These are phyloP conservation scores for Nemoura dubitans DNA, from an alignment of 2,888 invertebrate species.

Conservation along the genomic window DNA sequence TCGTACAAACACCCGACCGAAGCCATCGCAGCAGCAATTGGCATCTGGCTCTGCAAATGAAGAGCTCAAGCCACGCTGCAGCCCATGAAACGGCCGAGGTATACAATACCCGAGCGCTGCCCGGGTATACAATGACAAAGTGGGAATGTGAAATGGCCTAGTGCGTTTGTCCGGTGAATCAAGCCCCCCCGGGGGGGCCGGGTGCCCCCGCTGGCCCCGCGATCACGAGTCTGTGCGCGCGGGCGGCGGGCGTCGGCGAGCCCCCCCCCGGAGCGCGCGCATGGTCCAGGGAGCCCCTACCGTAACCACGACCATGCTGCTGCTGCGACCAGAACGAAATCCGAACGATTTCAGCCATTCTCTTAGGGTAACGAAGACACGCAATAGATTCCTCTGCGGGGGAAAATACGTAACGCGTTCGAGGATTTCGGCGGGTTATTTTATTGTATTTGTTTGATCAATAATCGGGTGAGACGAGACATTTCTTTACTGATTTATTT, in stretches of 20 bases:
- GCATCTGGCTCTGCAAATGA: background rate
- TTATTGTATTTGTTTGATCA: background rate
- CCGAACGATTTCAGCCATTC: background rate
- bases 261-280: conserved; percentile 44
- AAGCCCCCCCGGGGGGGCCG: conserved; percentile 40
- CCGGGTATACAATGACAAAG: conserved; percentile 44
- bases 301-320: background rate
- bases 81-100: background rate
- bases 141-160: conserved; percentile 44
- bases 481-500: background rate
- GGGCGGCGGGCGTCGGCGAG: conserved; percentile 30
- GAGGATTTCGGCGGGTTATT: background rate
- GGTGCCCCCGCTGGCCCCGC: conserved; percentile 35
- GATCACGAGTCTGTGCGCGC: conserved; percentile 26
- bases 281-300: conserved; percentile 41
- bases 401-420: background rate
- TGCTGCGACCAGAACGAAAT: background rate
- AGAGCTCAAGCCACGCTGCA: background rate
- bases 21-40: background rate
- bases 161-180: conserved; percentile 32
- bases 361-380: conserved; percentile 15
- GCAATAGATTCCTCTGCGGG: background rate
- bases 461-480: background rate
- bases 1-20: background rate
- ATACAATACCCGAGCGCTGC: too few relatives aligned